These are phyloP conservation scores for Arnoldichthys spilopterus DNA, from an alignment of 2,797 vertebrate species.

Conservation along the genomic window DNA sequence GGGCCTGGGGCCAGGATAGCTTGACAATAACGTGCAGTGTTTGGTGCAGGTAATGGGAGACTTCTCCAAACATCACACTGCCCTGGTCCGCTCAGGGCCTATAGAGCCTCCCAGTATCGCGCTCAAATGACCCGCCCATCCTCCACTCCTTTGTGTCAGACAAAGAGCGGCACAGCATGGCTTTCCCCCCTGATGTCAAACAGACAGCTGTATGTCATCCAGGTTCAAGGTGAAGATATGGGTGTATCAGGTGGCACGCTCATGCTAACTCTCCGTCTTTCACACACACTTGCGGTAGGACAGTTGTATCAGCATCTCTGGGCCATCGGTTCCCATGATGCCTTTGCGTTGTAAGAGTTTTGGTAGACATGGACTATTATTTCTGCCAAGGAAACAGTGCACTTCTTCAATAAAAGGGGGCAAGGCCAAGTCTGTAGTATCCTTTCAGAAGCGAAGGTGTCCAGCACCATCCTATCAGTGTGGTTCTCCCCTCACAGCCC, in stretches of 20 bases:
- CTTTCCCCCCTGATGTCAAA: constrained; percentile 60
- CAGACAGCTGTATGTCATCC: constrained; percentile 69
- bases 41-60: constrained; percentile 68
- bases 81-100: constrained; percentile 55
- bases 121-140: constrained; percentile 59
- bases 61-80: constrained; percentile 58
- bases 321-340: background rate
- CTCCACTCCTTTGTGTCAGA: constrained; percentile 67
- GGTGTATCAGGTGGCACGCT: constrained; percentile 63
- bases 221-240: constrained; percentile 59
- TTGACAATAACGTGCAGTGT: constrained; percentile 62
- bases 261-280: background rate
- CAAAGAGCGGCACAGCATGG: constrained; percentile 62
- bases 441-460: background rate
- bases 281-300: constrained; percentile 32
- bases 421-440: background rate
- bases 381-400: background rate
- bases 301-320: constrained; percentile 19
- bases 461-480: background rate
- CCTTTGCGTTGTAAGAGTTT: background rate
- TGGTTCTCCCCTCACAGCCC: background rate
- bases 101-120: constrained; percentile 59
- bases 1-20: constrained; percentile 54
- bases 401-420: background rate
- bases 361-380: constrained; percentile 28